Evolutionary conservation across 2,113 vertebrate genomes (phyloP).

Genomic region (Forbesichthys agassizii): DNA sequence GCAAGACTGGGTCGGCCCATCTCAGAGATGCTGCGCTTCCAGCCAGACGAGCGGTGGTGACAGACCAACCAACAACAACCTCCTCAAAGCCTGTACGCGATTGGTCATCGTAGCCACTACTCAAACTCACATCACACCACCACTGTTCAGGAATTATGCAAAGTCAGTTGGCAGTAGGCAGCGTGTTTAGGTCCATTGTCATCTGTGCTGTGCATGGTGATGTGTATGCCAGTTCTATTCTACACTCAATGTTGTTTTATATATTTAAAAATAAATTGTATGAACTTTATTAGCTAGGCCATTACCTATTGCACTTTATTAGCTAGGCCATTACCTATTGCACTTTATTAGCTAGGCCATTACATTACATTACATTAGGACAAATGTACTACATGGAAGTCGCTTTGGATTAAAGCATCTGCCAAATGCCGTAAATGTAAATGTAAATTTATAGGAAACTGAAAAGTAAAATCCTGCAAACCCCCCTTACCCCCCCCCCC

Average conservation of each 20-base stretch:
- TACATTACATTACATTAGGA: no score
- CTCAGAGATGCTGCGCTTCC: conserved; percentile 33
- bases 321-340: no score
- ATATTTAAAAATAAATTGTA: no score
- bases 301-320: no score
- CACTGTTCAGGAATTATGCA: conserved; percentile 30
- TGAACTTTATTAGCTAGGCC: no score
- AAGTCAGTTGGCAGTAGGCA: neutral
- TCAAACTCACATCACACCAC: conserved; percentile 69
- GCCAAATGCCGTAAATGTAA: no score
- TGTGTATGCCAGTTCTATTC: neutral
- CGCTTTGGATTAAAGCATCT: no score
- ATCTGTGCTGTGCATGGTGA: neutral
- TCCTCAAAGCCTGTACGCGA: conserved; percentile 30
- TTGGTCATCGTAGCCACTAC: conserved; percentile 59
- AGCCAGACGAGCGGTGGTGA: neutral
- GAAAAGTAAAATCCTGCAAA: neutral
- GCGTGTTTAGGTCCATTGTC: neutral
- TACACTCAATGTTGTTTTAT: neutral
- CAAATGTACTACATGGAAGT: no score
- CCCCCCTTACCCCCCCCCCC: neutral
- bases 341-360: no score
- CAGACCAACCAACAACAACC: neutral
- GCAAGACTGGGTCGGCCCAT: conserved; percentile 10
- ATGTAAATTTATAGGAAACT: neutral